Conservation (phyloP, 2,888 invertebrate species). For the Nomada ferruginata region DNA sequence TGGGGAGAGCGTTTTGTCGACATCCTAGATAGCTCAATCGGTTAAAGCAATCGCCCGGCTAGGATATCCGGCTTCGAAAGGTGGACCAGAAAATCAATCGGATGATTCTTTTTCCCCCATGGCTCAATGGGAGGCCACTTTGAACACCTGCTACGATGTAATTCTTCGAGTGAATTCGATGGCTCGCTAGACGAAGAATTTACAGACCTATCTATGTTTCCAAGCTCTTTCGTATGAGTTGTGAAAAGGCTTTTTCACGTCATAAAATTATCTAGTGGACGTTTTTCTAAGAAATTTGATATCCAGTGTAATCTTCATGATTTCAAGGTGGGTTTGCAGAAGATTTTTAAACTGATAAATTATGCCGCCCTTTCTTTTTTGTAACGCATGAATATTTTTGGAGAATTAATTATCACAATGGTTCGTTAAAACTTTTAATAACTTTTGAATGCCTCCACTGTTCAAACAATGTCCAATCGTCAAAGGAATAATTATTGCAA, state of each 20-base stretch:
- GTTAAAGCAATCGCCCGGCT: background rate
- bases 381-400: too few species aligned
- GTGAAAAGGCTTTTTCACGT: background rate
- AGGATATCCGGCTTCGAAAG: constrained; percentile 5
- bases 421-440: too few species aligned
- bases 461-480: background rate
- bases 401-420: too few species aligned
- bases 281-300: too few species aligned
- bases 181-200: background rate
- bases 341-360: too few species aligned
- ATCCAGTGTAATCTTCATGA: too few species aligned
- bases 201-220: background rate
- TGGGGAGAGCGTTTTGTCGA: constrained; percentile 13
- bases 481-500: too few species aligned
- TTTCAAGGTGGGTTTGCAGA: too few species aligned
- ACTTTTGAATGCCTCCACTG: too few species aligned
- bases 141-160: background rate
- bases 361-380: too few species aligned
- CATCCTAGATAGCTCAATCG: constrained; percentile 24
- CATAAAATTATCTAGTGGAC: too few species aligned
- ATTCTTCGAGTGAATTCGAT: background rate
- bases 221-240: background rate
- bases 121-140: background rate
- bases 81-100: background rate
- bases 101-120: background rate